Evolutionary conservation across 2,113 vertebrate genomes (phyloP).

Genomic region (Dasyurus viverrinus): DNA sequence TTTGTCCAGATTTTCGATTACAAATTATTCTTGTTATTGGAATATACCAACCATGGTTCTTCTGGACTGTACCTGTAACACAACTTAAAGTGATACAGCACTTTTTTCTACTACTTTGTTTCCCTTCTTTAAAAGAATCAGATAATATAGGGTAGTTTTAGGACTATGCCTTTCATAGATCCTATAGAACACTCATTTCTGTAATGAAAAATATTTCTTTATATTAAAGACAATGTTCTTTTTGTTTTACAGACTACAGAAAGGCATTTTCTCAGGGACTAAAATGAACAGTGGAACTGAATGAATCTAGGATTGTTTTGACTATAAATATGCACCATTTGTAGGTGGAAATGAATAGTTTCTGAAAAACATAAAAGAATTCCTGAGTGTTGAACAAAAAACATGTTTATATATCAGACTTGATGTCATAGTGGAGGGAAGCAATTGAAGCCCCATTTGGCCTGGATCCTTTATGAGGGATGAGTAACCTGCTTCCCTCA

Average conservation of each 20-base stretch:
- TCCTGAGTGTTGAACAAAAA: not conserved
- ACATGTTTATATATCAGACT: not conserved
- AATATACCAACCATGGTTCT: not conserved
- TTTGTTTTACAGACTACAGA: slow-evolving; percentile 26
- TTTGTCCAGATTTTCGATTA: not conserved
- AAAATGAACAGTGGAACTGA: slow-evolving; percentile 18
- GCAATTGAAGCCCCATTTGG: slow-evolving; percentile 36
- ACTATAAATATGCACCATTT: not conserved
- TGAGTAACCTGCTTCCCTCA: slow-evolving; percentile 38
- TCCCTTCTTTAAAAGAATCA: not conserved
- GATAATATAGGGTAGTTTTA: not conserved
- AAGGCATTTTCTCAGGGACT: slow-evolving; percentile 21
- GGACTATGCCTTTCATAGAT: not conserved
- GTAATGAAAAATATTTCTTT: not conserved
- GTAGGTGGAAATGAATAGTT: slow-evolving; percentile 21
- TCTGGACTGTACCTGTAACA: not conserved
- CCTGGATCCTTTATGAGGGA: slow-evolving; percentile 5
- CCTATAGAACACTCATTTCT: not conserved
- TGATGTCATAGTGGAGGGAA: not conserved
- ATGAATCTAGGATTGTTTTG: slow-evolving; percentile 6
- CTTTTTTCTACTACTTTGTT: not conserved
- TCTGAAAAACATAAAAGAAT: slow-evolving; percentile 14
- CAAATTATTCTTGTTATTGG: not conserved
- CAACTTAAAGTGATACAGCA: not conserved
- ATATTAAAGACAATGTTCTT: not conserved